These are phyloP conservation scores for Hemibagrus wyckioides DNA, from an alignment of 2,113 vertebrate genomes.

Conservation along the genomic window DNA sequence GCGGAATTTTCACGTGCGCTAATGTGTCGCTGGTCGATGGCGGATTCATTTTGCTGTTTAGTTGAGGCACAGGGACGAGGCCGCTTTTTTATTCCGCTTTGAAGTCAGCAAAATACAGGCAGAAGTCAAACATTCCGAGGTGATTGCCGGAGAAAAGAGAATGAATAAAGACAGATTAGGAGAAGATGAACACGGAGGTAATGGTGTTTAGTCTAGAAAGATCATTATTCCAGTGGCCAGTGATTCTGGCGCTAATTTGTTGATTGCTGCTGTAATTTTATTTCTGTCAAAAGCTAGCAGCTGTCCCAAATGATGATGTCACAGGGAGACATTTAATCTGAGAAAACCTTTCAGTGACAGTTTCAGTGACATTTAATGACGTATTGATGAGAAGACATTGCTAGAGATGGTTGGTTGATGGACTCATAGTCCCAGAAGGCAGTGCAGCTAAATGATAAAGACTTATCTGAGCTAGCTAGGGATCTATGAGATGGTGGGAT, in stretches of 20 bases:
- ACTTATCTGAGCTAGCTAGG: neutral
- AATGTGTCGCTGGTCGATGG: constrained; percentile 60
- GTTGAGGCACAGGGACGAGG: constrained; percentile 58
- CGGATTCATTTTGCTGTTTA: constrained; percentile 70
- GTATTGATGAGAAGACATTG: neutral
- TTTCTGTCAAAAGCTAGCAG: neutral
- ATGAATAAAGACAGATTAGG: constrained; percentile 60
- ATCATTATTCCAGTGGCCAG: neutral
- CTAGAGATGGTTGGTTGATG: neutral
- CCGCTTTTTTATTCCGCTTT: constrained; percentile 62
- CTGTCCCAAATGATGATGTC: neutral
- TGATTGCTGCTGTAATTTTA: neutral
- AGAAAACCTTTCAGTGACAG: neutral
- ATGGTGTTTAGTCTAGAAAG: constrained; percentile 23
- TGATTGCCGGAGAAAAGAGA: constrained; percentile 52
- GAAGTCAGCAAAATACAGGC: constrained; percentile 63
- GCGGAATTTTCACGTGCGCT: constrained; percentile 60
- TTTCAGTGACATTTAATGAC: neutral
- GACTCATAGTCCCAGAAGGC: neutral
- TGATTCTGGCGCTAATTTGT: neutral
- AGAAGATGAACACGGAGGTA: constrained; percentile 1
- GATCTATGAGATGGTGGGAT: neutral
- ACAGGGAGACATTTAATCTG: neutral
- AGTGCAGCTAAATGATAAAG: neutral
- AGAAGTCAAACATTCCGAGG: constrained; percentile 58